A percentile compares a stretch with the other conserved stretches of the same genome.
phyloP scores from a whole-genome alignment of 35 echinoderm and acorn worm genomes.

The Acanthaster planci region DNA sequence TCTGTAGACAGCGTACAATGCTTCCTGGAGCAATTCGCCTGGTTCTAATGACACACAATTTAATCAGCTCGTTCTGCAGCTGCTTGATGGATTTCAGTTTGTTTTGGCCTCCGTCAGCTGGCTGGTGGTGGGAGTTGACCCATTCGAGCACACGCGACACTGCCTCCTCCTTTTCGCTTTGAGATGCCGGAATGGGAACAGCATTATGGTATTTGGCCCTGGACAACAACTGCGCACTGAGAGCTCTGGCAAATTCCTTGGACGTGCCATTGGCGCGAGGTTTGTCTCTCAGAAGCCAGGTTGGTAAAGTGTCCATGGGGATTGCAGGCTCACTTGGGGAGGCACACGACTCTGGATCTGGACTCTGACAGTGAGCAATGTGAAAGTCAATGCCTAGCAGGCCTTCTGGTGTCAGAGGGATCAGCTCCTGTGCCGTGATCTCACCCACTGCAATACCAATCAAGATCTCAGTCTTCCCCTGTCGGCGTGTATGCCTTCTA shows the following conservation, averaged over 20 bases:
- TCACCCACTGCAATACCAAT: background rate
- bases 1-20: constrained; percentile 1
- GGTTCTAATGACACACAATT: background rate
- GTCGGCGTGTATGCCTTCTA: no score
- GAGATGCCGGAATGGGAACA: background rate
- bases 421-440: background rate
- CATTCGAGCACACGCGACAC: background rate
- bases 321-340: background rate
- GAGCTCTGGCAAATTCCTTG: background rate
- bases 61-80: background rate
- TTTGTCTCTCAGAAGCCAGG: background rate
- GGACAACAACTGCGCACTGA: background rate
- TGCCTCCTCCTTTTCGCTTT: background rate
- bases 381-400: background rate
- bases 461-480: background rate
- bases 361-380: background rate
- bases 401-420: constrained; percentile 15
- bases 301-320: background rate
- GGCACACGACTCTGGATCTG: background rate
- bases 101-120: background rate
- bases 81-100: background rate
- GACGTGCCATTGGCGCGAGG: background rate
- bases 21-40: background rate
- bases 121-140: background rate
- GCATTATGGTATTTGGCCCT: background rate